These are phyloP conservation scores for Caenorhabditis briggsae DNA, from an alignment of 1,140 invertebrate genomes.

Conservation along the genomic window DNA sequence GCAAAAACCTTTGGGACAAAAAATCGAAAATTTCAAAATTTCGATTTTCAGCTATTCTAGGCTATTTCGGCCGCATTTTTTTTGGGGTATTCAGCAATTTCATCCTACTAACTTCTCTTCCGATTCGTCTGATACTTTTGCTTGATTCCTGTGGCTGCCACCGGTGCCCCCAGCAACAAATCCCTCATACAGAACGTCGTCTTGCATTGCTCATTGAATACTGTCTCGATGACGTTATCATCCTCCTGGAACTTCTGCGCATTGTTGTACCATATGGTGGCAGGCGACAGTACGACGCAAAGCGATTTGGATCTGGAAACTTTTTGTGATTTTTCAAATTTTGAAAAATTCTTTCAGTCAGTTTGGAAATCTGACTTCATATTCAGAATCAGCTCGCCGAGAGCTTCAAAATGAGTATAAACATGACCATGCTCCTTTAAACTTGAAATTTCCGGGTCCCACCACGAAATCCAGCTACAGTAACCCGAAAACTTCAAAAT, in stretches of 20 bases:
- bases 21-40: not conserved
- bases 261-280: conserved; percentile 69
- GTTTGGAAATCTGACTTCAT: too few species aligned
- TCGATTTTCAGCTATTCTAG: too few species aligned
- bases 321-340: too few species aligned
- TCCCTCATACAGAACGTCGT: conserved; percentile 69
- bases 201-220: conserved; percentile 68
- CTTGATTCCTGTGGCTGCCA: conserved; percentile 68
- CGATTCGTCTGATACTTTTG: conserved; percentile 72
- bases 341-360: too few species aligned
- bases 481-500: too few species aligned
- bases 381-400: too few species aligned
- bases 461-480: too few species aligned
- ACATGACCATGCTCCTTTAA: too few species aligned
- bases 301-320: not conserved
- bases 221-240: conserved; percentile 65
- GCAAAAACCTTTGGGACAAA: not conserved
- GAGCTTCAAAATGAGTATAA: too few species aligned
- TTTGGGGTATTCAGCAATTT: not conserved
- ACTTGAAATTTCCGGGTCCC: too few species aligned
- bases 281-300: conserved; percentile 69
- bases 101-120: conserved; percentile 66
- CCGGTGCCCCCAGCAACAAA: conserved; percentile 70
- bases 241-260: conserved; percentile 63
- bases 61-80: not conserved